A percentile compares a stretch with the other conserved stretches of the same genome.
These are phyloP conservation scores for Palythoa heliodiscus DNA, from an alignment of 92 coral and sea anemone species.

Conservation along the genomic window DNA sequence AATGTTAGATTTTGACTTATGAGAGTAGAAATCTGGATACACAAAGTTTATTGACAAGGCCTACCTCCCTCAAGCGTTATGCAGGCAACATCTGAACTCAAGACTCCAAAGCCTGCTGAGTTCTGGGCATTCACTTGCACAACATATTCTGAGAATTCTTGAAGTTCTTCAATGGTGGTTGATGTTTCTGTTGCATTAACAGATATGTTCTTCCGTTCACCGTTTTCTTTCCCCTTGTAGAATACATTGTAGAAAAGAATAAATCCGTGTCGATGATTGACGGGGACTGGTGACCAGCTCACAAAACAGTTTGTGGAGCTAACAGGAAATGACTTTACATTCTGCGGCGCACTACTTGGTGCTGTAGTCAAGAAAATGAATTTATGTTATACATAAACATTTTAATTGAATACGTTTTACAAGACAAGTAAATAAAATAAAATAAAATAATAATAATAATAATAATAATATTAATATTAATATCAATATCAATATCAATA, in stretches of 20 bases:
- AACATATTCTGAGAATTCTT: constrained; percentile 41
- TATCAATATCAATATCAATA: too few species aligned
- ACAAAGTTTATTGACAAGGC: too few species aligned
- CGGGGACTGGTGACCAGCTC: constrained; percentile 14
- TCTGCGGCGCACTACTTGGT: constrained; percentile 12
- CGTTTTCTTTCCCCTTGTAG: background rate
- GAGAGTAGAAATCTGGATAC: too few species aligned
- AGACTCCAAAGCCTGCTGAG: constrained; percentile 42
- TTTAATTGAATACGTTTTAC: background rate
- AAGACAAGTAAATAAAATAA: too few species aligned
- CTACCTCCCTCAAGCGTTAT: constrained; percentile 7
- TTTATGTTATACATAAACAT: background rate
- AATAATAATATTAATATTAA: too few species aligned
- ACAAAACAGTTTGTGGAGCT: background rate
- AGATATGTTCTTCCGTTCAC: background rate
- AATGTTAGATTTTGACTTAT: too few species aligned
- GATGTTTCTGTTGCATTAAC: background rate
- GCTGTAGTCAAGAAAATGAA: background rate
- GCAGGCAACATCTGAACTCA: constrained; percentile 6
- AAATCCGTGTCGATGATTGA: background rate
- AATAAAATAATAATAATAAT: too few species aligned
- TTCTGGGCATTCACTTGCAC: constrained; percentile 30
- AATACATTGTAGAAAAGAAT: background rate
- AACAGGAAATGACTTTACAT: background rate
- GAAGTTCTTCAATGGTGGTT: background rate